phyloP scores from a whole-genome alignment of 2,113 vertebrate species.

The Rana temporaria region DNA sequence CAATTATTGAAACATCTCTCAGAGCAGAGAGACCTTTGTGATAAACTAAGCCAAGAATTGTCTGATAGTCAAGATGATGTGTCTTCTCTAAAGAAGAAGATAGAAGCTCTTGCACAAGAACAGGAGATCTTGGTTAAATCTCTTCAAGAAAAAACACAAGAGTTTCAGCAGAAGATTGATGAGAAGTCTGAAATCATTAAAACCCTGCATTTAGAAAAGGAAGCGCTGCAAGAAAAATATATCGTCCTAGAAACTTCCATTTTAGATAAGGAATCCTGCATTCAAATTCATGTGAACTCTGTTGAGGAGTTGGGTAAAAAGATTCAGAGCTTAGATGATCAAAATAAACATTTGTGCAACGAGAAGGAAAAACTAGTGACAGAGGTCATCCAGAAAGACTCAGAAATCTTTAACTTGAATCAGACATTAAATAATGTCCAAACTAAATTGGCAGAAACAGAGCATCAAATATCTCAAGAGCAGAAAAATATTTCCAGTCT shows the following conservation, averaged over 20 bases:
- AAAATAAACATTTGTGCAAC: constrained; percentile 66
- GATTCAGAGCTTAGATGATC: constrained; percentile 62
- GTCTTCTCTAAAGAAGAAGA: constrained; percentile 70
- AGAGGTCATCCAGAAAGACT: constrained; percentile 64
- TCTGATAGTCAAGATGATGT: constrained; percentile 72
- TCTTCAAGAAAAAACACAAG: constrained; percentile 68
- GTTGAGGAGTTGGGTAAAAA: constrained; percentile 65
- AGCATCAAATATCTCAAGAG: constrained; percentile 65
- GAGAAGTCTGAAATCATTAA: constrained; percentile 69
- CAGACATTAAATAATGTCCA: constrained; percentile 68
- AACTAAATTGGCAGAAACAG: constrained; percentile 64
- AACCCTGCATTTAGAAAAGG: constrained; percentile 66
- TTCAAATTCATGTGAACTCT: constrained; percentile 67
- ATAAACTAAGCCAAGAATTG: constrained; percentile 64
- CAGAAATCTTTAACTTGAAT: constrained; percentile 61
- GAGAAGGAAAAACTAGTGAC: constrained; percentile 72
- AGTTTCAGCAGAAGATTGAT: constrained; percentile 71
- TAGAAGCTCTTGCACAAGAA: constrained; percentile 64
- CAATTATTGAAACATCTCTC: constrained; percentile 69
- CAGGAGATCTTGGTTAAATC: constrained; percentile 69
- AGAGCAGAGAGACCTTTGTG: constrained; percentile 66
- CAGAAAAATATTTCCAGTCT: constrained; percentile 66
- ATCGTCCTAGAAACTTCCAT: constrained; percentile 69
- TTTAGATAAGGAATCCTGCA: constrained; percentile 65
- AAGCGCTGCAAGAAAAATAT: constrained; percentile 65